A percentile compares a stretch with the other conserved stretches of the same genome.
Conservation (phyloP, 1,140 invertebrate species). For the Drosophila sturtevanti region DNA sequence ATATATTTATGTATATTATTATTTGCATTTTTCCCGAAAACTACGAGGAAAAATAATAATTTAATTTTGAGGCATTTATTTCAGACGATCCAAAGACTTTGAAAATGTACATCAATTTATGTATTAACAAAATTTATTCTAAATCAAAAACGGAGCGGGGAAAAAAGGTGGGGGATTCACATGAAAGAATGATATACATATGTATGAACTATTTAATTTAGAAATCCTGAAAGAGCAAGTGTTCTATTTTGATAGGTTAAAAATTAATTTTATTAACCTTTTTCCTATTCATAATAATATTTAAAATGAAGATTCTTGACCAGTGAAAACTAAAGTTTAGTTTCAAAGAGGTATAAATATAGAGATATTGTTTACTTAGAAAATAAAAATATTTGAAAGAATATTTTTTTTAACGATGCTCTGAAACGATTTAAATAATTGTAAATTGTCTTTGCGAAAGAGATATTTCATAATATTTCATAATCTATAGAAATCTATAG, state of each 20-base stretch:
- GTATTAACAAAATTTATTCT: conserved; percentile 1
- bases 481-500: too few species aligned
- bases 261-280: background rate
- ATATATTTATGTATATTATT: conserved; percentile 24
- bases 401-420: too few species aligned
- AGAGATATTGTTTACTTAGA: too few species aligned
- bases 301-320: background rate
- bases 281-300: too few species aligned
- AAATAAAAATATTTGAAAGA: too few species aligned
- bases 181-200: background rate
- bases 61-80: conserved; percentile 64
- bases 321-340: background rate
- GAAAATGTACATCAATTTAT: conserved; percentile 23
- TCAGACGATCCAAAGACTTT: conserved; percentile 69
- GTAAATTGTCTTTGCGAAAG: too few species aligned
- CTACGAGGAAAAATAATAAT: conserved; percentile 7
- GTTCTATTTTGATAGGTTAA: background rate
- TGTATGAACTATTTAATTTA: too few species aligned
- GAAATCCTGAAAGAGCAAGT: background rate
- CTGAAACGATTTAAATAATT: too few species aligned
- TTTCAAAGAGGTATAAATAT: background rate
- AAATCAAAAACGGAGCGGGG: too few species aligned
- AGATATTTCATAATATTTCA: too few species aligned
- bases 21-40: conserved; percentile 15
- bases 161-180: background rate